Conservation (phyloP, 2,113 vertebrate genomes). For the Maccullochella peelii region DNA sequence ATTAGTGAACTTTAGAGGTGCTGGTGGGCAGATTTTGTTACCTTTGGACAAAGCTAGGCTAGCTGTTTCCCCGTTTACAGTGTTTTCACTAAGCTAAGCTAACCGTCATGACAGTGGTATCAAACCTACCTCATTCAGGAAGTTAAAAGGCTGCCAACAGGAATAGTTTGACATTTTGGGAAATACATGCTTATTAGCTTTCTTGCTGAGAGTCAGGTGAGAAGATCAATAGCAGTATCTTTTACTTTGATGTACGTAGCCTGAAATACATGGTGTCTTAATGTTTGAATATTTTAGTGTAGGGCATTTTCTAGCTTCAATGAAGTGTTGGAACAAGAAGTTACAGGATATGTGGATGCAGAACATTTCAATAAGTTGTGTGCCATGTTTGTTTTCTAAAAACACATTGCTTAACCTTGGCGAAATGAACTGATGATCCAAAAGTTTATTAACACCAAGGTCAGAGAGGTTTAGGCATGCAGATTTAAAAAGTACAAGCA, state of each 20-base stretch:
- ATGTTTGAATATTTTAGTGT: slow-evolving; percentile 5
- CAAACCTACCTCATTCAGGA: neutral
- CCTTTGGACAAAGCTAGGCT: neutral
- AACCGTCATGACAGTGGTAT: neutral
- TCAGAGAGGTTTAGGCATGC: neutral
- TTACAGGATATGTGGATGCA: neutral
- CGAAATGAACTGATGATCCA: neutral
- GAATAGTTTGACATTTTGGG: neutral
- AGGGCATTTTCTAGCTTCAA: neutral
- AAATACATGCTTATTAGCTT: neutral
- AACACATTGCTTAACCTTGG: neutral
- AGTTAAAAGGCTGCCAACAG: neutral
- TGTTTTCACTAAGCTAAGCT: slow-evolving; percentile 2
- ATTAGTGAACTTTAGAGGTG: no score
- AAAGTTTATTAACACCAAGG: neutral
- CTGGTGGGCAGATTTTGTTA: neutral
- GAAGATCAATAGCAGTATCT: neutral
- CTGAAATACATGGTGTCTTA: neutral
- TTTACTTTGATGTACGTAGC: neutral
- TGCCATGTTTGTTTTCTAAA: neutral
- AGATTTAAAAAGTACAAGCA: slow-evolving; percentile 9
- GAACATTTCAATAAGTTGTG: neutral
- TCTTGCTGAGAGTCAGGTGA: neutral
- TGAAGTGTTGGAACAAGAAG: neutral
- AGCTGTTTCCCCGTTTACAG: neutral